phyloP scores from a whole-genome alignment of 2,797 vertebrate species.

The Cynopterus sphinx region DNA sequence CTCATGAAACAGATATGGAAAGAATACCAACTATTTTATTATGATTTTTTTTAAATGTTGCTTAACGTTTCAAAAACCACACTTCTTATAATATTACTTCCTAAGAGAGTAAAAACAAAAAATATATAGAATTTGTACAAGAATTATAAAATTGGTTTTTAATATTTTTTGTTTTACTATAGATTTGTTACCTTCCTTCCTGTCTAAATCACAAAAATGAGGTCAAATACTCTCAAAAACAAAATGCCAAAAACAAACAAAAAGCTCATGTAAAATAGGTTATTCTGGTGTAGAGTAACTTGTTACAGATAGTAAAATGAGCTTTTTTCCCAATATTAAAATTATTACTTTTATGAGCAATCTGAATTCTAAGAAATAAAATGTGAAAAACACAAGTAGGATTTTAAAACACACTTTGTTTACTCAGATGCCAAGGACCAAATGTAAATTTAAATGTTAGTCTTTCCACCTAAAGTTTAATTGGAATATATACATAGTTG shows the following conservation, averaged over 20 bases:
- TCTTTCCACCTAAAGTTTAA: background rate
- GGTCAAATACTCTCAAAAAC: background rate
- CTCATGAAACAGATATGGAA: background rate
- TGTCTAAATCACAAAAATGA: background rate
- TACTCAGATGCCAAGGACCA: background rate
- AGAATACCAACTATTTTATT: background rate
- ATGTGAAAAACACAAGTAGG: background rate
- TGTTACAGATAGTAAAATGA: background rate
- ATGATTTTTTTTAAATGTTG: background rate
- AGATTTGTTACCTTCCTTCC: background rate
- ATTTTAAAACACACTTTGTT: background rate
- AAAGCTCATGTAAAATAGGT: background rate
- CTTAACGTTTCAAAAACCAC: background rate
- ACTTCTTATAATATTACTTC: background rate
- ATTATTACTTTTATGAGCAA: background rate
- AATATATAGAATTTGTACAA: background rate
- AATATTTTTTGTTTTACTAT: slow-evolving; percentile 14
- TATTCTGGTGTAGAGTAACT: background rate
- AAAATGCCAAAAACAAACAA: background rate
- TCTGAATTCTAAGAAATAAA: slow-evolving; percentile 2
- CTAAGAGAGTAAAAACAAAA: background rate
- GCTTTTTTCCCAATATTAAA: background rate
- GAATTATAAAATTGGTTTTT: slow-evolving; percentile 14
- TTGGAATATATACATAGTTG: background rate
- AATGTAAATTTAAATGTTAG: slow-evolving; percentile 3